Conservation (phyloP, 30 jellyfish, hydroid and myxozoan genomes). For the Chrysaora quinquecirrha region DNA sequence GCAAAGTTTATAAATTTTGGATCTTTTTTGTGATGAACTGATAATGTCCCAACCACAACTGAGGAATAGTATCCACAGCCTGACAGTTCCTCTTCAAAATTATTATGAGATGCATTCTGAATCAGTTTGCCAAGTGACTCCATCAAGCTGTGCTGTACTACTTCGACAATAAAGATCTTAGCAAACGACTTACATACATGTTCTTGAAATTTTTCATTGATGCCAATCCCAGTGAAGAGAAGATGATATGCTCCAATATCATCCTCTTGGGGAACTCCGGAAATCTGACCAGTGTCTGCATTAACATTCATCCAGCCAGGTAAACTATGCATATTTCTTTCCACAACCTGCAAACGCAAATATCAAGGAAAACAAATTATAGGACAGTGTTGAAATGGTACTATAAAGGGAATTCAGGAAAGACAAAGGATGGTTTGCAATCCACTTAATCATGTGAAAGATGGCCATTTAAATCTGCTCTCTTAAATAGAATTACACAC, state of each 20-base stretch:
- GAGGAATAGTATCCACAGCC: conserved; percentile 15
- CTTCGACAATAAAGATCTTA: conserved; percentile 32
- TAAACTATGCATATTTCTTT: conserved; percentile 8
- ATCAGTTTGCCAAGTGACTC: conserved; percentile 5
- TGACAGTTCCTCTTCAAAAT: background rate
- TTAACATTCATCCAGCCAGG: conserved; percentile 58
- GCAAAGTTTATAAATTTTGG: background rate
- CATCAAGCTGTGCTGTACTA: conserved; percentile 34
- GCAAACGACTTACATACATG: conserved; percentile 32
- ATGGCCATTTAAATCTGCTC: background rate
- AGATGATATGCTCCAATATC: conserved; percentile 46
- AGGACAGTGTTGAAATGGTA: background rate
- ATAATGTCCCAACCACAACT: conserved; percentile 28
- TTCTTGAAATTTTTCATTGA: conserved; percentile 13
- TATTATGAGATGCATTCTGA: conserved; percentile 20
- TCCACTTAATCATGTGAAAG: background rate
- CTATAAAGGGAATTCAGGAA: background rate
- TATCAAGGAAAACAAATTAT: background rate
- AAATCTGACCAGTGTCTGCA: background rate
- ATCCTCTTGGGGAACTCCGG: conserved; percentile 60
- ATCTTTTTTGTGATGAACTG: background rate
- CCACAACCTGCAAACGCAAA: conserved; percentile 50
- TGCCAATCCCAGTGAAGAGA: conserved; percentile 39
- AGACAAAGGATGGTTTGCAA: background rate
- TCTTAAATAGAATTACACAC: background rate